Evolutionary conservation across 2,888 invertebrate species (phyloP), one percentile per base, ranked within the genome.

Genomic region (Rosalia funebris): DNA sequence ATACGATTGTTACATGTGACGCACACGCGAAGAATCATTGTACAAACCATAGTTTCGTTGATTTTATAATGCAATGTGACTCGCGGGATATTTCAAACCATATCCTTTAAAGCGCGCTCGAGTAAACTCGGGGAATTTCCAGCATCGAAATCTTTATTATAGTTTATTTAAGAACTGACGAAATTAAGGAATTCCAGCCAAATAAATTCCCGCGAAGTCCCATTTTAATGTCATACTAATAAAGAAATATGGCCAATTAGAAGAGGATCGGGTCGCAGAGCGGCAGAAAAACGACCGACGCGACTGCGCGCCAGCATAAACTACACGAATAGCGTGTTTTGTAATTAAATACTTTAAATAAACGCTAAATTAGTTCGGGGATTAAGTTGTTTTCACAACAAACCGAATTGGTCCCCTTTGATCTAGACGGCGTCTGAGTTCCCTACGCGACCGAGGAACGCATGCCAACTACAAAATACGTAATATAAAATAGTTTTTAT

Each of bases 201-300:
- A 62, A 68, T 68, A 68, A 66, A 66, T 68, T 68, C 44, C 36
- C 57, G 48, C 57, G 64, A 64, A 64, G 68, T 67, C 68, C 69
- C 69, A 66, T 69, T 68, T 70, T 66, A 62, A 65, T 61, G 63
- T 63, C 64, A 59, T 45, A 48, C 63, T 71, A 71, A 71, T 71
- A n/a, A n/a, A 66, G 71, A 71, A 70, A 70, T 70, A 71, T 68
- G 60, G 63, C 68, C 71, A 71, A 71, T 71, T 71, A 71, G 68
- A 39, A 65, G 54, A 17, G 45, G 34, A 17, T 14, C 41, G 44
- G 25, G 41, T 12, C 10, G 32, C 9, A n/a, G 36, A 44, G 44
- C 15, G 14, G 36, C 20, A 19, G 37, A 54, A 45, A 36, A 50
- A 31, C 25, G 5, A 36, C 15, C 20, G 25, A 48, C 14, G 11